Percentiles rank a stretch among this genome's conserved stretches.
Conservation (phyloP, 2,888 invertebrate species). For the Eueremaeus valkanovi region DNA sequence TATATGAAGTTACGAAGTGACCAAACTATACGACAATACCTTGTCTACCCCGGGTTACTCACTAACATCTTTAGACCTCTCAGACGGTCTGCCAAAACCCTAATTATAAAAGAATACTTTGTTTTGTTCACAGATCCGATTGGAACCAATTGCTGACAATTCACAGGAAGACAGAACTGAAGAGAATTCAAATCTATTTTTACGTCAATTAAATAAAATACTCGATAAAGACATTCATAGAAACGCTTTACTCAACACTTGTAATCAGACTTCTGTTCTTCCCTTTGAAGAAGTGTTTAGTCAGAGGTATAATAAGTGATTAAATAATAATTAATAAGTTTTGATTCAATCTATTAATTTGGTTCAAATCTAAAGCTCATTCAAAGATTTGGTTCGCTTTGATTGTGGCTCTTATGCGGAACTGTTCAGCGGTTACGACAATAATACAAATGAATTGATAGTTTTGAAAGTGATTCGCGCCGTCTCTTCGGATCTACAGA, state of each 20-base stretch:
- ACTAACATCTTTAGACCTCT: too few relatives aligned
- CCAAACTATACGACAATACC: too few relatives aligned
- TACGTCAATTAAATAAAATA: neutral
- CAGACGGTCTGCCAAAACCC: too few relatives aligned
- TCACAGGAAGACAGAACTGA: neutral
- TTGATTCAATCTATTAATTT: neutral
- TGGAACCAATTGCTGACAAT: neutral
- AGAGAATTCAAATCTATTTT: neutral
- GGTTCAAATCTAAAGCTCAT: neutral
- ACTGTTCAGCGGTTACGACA: conserved; percentile 27
- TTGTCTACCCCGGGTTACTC: too few relatives aligned
- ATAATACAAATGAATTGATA: neutral
- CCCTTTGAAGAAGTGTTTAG: neutral
- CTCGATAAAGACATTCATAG: neutral
- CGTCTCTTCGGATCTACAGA: neutral
- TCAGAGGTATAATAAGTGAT: neutral
- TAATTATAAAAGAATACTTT: too few relatives aligned
- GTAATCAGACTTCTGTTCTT: neutral
- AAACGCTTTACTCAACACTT: neutral
- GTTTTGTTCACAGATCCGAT: too few relatives aligned
- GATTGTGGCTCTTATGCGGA: conserved; percentile 37
- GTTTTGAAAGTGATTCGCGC: conserved; percentile 41
- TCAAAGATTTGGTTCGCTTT: conserved; percentile 10
- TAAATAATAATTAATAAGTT: too few relatives aligned
- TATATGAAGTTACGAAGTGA: too few relatives aligned